phyloP scores from a whole-genome alignment of 2,888 invertebrate species.

The Liopterus haemorrhoidalis region DNA sequence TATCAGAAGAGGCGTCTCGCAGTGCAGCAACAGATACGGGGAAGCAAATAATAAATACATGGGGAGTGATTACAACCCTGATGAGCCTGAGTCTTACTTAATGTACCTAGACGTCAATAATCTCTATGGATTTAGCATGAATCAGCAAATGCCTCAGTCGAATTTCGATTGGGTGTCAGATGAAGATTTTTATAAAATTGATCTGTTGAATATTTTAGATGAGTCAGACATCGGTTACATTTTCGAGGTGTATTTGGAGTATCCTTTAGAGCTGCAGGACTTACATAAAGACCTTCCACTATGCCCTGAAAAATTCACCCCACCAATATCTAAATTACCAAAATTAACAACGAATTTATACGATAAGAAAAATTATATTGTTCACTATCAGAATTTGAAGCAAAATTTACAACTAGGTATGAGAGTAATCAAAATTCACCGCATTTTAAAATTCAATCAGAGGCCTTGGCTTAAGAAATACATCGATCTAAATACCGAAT shows the following conservation, averaged over 20 bases:
- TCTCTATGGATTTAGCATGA: conserved; percentile 33
- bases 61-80: conserved; percentile 31
- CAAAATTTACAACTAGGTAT: conserved; percentile 20
- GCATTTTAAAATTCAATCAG: conserved; percentile 37
- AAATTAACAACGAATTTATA: conserved; percentile 28
- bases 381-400: conserved; percentile 33
- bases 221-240: conserved; percentile 37
- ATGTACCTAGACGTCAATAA: conserved; percentile 38
- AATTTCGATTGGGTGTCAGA: conserved; percentile 36
- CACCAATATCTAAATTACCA: conserved; percentile 18
- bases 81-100: conserved; percentile 30
- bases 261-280: conserved; percentile 37
- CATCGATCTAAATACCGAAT: conserved; percentile 33
- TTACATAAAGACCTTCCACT: conserved; percentile 16
- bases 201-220: too few species aligned
- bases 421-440: conserved; percentile 24
- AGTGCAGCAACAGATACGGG: conserved; percentile 35
- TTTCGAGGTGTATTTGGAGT: conserved; percentile 41
- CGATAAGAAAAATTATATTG: conserved; percentile 30
- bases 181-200: too few species aligned
- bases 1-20: conserved; percentile 37
- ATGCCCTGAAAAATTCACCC: conserved; percentile 29
- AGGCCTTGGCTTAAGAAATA: conserved; percentile 37
- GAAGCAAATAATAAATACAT: conserved; percentile 41
- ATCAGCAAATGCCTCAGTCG: conserved; percentile 30